Base-by-base conservation (phyloP, 2,797 vertebrate species). In the Pangasius larnaudii region DNA sequence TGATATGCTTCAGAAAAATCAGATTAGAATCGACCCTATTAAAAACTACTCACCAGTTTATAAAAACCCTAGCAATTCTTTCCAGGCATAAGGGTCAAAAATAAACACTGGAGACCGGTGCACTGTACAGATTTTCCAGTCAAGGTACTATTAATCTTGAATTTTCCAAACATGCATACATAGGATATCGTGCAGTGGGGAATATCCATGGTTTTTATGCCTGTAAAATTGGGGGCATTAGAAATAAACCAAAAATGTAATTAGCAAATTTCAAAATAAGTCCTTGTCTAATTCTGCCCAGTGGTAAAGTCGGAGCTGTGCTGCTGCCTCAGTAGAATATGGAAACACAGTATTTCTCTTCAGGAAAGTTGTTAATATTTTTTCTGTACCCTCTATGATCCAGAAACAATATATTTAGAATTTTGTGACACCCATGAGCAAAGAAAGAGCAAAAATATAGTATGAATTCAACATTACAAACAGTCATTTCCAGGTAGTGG, bases 1-100 rank as follows among this genome's bases (percentile, higher is more conserved):
- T 99, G 98, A 92, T 99, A 99, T 74, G 98, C 99, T 99, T 98
- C 93, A 88, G 93, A 95, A 93, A 97, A 86, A 91, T 87, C 65
- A 86, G 53, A 96, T 96, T 93, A 96, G 95, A 93, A 93, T 94
- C 92, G 95, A 91, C 81, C 63, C 24, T 93, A 59, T 51, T 49
- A 92, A 82, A 89, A 88, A 63, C 3, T 91, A 92, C 91, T 82
- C 46, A 27, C 10, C 39, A 33, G 56, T 82, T 30, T 77, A 49
- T 81, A 75, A 77, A 84, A 85, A 85, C 22, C 59, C 27, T 71
- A 78, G 77, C 49, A 79, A 56, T 63, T 79, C 42, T 36, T 59
- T 85, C 22, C 6, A 81, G 85, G n/a, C 67, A 79, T 69, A 59
- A 10, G 30, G 72, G 67, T 58, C 22, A 19, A 75, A 51, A 56